phyloP scores from a whole-genome alignment of 2,888 invertebrate species.

The Polietes domitor region DNA sequence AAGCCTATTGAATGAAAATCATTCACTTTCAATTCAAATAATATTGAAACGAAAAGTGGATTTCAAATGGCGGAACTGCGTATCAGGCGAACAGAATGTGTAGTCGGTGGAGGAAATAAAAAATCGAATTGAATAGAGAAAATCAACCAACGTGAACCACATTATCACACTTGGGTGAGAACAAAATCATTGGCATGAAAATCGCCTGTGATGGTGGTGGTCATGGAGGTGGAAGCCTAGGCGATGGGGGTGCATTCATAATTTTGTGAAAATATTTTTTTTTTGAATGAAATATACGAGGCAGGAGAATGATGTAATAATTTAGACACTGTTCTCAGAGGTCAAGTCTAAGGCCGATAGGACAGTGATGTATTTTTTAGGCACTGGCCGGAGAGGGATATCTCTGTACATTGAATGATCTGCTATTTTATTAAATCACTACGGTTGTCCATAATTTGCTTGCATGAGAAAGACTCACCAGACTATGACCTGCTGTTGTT shows the following conservation, averaged over 20 bases:
- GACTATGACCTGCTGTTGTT: too few relatives aligned
- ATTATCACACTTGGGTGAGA: constrained; percentile 5
- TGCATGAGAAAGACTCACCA: too few relatives aligned
- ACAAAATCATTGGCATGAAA: neutral
- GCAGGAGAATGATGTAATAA: too few relatives aligned
- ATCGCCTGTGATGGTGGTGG: constrained; percentile 3
- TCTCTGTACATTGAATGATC: too few relatives aligned
- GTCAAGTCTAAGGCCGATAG: too few relatives aligned
- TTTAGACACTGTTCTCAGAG: too few relatives aligned
- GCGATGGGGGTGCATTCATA: constrained; percentile 13
- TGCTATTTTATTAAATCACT: too few relatives aligned
- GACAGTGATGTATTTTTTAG: too few relatives aligned
- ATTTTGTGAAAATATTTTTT: neutral
- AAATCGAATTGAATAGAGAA: neutral
- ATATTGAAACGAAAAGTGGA: neutral
- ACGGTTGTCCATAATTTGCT: too few relatives aligned
- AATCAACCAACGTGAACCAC: neutral
- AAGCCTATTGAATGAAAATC: neutral
- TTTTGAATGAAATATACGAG: too few relatives aligned
- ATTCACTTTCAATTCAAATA: too few relatives aligned
- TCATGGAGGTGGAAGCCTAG: constrained; percentile 29
- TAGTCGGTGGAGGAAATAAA: neutral
- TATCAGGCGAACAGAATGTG: constrained; percentile 49
- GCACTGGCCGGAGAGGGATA: too few relatives aligned
- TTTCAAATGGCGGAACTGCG: constrained; percentile 40